These are phyloP conservation scores for Halocaridina rubra DNA, from an alignment of 2,888 invertebrate species.

Conservation along the genomic window DNA sequence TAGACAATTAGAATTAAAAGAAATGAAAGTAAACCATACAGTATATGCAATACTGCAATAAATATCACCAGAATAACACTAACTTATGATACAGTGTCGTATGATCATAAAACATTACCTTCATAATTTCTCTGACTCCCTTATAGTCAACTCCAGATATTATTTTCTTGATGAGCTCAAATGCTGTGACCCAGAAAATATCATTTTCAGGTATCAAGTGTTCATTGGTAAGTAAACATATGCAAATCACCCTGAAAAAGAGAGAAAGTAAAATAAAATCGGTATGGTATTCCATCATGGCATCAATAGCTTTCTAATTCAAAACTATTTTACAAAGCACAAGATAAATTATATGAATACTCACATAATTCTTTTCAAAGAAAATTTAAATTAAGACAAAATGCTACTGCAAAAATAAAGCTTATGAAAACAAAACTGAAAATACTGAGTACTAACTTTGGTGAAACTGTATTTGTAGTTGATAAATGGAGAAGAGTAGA, in stretches of 20 bases:
- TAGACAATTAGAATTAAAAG: too few relatives aligned
- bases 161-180: slow-evolving; percentile 83
- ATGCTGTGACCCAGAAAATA: slow-evolving; percentile 91
- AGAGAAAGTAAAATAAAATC: not conserved
- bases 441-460: slow-evolving; percentile 36
- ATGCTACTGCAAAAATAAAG: not conserved
- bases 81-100: too few relatives aligned
- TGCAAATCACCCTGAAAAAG: slow-evolving; percentile 80
- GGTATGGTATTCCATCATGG: too few relatives aligned
- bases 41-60: too few relatives aligned
- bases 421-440: not conserved
- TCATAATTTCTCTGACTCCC: slow-evolving; percentile 92
- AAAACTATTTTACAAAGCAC: too few relatives aligned
- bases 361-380: too few relatives aligned
- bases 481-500: slow-evolving; percentile 38
- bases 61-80: too few relatives aligned
- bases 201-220: slow-evolving; percentile 83
- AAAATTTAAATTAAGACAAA: too few relatives aligned
- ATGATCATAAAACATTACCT: slow-evolving; percentile 74
- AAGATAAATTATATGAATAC: too few relatives aligned
- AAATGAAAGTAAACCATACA: too few relatives aligned
- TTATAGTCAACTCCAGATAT: slow-evolving; percentile 95
- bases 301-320: too few relatives aligned
- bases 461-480: slow-evolving; percentile 44
- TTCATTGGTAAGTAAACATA: slow-evolving; percentile 85